Conservation (phyloP, 2,113 vertebrate species). For the Eurypyga helias region DNA sequence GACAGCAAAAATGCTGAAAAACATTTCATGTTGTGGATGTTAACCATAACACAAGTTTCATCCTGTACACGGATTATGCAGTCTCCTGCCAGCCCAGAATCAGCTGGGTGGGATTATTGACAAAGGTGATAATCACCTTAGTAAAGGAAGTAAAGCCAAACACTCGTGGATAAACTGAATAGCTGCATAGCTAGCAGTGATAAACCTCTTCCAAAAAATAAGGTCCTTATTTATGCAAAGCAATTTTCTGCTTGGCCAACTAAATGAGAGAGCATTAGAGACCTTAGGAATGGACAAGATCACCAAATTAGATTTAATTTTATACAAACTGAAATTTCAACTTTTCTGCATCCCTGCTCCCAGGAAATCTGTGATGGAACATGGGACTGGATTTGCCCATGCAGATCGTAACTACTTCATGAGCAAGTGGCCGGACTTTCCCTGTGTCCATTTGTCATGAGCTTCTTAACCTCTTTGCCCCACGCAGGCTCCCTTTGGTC, state of each 20-base stretch:
- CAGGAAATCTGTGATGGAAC: neutral
- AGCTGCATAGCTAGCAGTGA: neutral
- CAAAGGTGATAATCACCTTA: neutral
- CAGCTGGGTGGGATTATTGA: neutral
- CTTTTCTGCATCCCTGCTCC: neutral
- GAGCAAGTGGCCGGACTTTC: neutral
- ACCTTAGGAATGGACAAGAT: neutral
- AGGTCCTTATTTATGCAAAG: neutral
- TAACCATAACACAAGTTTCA: neutral
- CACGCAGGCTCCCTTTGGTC: neutral
- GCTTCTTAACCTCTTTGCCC: neutral
- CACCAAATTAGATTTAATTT: neutral
- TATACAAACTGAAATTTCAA: neutral
- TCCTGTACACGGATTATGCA: neutral
- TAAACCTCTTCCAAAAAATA: neutral
- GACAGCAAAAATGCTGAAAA: neutral
- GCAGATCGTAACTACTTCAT: neutral
- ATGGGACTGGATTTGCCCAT: neutral
- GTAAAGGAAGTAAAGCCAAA: neutral
- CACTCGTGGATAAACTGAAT: neutral
- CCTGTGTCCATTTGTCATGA: neutral
- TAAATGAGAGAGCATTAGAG: neutral
- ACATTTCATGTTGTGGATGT: neutral
- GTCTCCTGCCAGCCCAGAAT: neutral
- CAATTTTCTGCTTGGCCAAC: neutral